Percentiles rank a stretch among this genome's conserved stretches.
Conservation (phyloP, 2,797 vertebrate genomes). For the Saxicola maurus region DNA sequence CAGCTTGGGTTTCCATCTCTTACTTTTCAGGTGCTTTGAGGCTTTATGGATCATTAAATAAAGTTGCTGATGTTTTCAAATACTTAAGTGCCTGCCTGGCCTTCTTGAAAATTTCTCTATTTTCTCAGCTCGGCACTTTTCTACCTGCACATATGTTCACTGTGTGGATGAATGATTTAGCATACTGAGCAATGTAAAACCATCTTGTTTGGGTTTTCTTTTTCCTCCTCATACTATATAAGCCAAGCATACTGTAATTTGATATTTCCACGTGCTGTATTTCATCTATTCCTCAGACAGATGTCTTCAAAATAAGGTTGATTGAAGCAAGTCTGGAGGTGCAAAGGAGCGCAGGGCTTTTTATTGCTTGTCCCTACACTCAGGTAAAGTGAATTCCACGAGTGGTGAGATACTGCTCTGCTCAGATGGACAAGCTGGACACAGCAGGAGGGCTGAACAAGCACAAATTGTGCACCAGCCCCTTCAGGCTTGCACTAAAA, state of each 20-base stretch:
- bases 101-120: neutral
- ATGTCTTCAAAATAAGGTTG: neutral
- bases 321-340: neutral
- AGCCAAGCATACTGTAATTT: neutral
- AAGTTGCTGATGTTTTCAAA: conserved; percentile 42
- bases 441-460: neutral
- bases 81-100: conserved; percentile 29
- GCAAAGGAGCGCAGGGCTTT: neutral
- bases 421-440: neutral
- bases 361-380: neutral
- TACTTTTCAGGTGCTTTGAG: neutral
- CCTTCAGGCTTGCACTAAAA: neutral
- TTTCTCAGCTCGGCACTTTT: conserved; percentile 5
- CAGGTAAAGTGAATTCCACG: neutral
- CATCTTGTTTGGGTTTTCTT: neutral
- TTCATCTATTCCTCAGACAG: neutral
- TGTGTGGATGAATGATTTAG: conserved; percentile 22
- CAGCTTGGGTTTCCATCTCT: neutral
- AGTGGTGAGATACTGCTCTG: neutral
- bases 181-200: conserved; percentile 3
- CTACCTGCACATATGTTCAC: conserved; percentile 19
- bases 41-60: conserved; percentile 23
- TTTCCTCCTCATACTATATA: neutral
- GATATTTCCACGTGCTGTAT: neutral
- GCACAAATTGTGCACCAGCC: neutral